phyloP scores from a whole-genome alignment of 30 jellyfish, hydroid and myxozoan genomes.

The Cassiopea xamachana region DNA sequence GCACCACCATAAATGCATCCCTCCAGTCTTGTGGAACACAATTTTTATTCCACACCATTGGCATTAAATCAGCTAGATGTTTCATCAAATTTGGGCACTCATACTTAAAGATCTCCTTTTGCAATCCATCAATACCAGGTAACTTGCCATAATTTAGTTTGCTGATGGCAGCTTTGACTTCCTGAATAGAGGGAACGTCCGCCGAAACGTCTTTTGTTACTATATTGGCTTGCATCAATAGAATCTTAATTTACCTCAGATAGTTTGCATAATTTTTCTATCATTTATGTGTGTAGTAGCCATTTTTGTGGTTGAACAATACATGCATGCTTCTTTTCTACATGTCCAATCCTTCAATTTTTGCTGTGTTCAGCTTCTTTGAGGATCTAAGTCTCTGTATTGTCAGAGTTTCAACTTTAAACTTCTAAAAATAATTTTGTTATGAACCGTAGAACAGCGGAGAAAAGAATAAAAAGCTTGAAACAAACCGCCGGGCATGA shows the following conservation, averaged over 20 bases:
- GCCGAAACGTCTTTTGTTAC: not conserved
- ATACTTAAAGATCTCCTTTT: not conserved
- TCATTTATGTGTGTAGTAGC: not conserved
- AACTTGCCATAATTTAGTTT: not conserved
- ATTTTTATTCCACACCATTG: not conserved
- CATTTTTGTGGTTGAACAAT: no score
- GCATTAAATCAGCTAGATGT: not conserved
- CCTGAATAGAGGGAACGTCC: not conserved
- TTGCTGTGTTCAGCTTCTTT: no score
- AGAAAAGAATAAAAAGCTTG: no score
- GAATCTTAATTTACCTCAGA: not conserved
- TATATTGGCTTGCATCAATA: not conserved
- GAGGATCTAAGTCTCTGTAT: no score
- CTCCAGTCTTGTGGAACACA: not conserved
- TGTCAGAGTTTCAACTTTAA: no score
- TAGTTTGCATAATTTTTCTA: not conserved
- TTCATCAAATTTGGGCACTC: not conserved
- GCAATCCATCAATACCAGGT: not conserved
- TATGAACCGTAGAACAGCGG: no score
- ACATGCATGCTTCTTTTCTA: no score
- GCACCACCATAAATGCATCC: not conserved
- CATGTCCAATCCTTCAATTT: no score
- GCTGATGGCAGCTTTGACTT: not conserved
- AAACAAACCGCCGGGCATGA: no score
- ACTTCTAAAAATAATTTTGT: no score